These are phyloP conservation scores for Mythimna impura DNA, from an alignment of 2,888 invertebrate species.

Conservation along the genomic window DNA sequence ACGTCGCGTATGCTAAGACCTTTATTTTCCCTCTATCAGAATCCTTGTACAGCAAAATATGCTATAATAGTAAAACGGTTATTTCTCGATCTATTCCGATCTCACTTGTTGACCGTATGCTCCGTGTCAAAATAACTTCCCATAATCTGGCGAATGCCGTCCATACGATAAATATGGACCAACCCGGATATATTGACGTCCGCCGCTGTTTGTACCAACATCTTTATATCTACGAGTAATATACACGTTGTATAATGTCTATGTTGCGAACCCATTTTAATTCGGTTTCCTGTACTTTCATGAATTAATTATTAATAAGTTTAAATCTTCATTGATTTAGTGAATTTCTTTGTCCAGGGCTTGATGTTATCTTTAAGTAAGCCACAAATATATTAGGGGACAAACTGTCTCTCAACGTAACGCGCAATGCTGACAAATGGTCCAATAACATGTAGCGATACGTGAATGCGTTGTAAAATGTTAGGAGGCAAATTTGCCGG, in stretches of 20 bases:
- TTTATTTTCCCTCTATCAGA: background rate
- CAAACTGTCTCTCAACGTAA: too few relatives aligned
- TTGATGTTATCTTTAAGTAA: background rate
- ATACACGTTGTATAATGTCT: conserved; percentile 28
- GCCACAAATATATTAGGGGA: too few relatives aligned
- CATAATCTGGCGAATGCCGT: conserved; percentile 53
- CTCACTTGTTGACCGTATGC: conserved; percentile 36
- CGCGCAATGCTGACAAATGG: too few relatives aligned
- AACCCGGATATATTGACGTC: conserved; percentile 64
- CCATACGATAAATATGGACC: conserved; percentile 51
- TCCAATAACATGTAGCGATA: too few relatives aligned
- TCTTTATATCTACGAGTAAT: background rate
- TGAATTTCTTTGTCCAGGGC: too few relatives aligned
- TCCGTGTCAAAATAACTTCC: conserved; percentile 56
- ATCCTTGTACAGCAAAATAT: background rate
- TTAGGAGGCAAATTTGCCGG: too few relatives aligned
- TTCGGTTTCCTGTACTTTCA: conserved; percentile 4
- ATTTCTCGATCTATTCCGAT: conserved; percentile 39
- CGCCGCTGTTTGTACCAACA: conserved; percentile 37
- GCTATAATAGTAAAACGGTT: conserved; percentile 2
- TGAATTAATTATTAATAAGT: background rate
- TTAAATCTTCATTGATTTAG: background rate
- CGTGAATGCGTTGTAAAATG: too few relatives aligned
- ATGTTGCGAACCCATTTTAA: conserved; percentile 24
- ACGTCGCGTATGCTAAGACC: too few relatives aligned